Evolutionary conservation across 1,140 invertebrate species (phyloP).

Genomic region (Cyphomyrmex costatus): DNA sequence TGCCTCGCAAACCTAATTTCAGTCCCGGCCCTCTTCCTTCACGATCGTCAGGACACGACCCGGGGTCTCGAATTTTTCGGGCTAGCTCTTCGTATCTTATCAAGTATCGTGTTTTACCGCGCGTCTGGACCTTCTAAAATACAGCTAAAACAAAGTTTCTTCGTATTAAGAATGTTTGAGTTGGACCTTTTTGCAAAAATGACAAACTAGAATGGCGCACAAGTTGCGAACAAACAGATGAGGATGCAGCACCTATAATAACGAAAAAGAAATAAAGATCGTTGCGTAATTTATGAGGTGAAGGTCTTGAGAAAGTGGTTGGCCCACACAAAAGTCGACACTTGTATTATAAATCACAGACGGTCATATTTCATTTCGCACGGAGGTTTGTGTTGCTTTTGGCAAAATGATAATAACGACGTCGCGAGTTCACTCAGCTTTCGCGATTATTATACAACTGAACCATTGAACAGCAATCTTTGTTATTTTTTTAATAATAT

Average conservation of each 20-base stretch:
- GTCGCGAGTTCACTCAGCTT: slow-evolving; percentile 13
- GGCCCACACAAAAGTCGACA: slow-evolving; percentile 16
- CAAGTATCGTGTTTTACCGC: slow-evolving; percentile 46
- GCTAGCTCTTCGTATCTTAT: slow-evolving; percentile 45
- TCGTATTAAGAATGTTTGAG: slow-evolving; percentile 6
- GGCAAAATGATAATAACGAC: slow-evolving; percentile 40
- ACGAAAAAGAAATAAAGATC: neutral
- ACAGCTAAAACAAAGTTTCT: slow-evolving; percentile 39
- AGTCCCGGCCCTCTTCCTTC: slow-evolving; percentile 35
- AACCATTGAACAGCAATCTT: neutral
- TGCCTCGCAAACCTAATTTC: slow-evolving; percentile 71
- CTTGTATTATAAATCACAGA: slow-evolving; percentile 49
- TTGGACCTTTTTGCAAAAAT: neutral
- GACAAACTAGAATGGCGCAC: neutral
- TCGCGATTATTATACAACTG: neutral
- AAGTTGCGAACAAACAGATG: neutral
- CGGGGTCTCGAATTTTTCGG: slow-evolving; percentile 51
- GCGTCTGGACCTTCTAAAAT: slow-evolving; percentile 31
- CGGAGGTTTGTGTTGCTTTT: slow-evolving; percentile 1
- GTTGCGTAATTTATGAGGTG: slow-evolving; percentile 13
- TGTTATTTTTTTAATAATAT: neutral
- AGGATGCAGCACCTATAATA: neutral
- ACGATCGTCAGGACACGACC: slow-evolving; percentile 63
- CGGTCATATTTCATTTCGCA: slow-evolving; percentile 15
- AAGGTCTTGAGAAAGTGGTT: neutral